These are phyloP conservation scores for Lydus trimaculatus DNA, from an alignment of 2,888 invertebrate genomes.

Conservation along the genomic window DNA sequence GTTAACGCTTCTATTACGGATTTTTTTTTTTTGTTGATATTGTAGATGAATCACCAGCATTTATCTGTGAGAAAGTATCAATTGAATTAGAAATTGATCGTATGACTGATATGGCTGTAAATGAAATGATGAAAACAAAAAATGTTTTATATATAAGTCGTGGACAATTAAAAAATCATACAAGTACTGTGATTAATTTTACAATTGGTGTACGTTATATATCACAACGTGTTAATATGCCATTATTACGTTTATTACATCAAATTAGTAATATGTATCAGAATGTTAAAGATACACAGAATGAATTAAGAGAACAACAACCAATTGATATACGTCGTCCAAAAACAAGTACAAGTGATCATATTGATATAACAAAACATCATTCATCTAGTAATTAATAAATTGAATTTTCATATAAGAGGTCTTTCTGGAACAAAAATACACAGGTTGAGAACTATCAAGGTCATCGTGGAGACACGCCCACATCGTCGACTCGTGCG, in stretches of 20 bases:
- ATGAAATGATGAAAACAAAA: conserved; percentile 82
- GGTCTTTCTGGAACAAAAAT: too few species aligned
- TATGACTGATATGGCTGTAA: conserved; percentile 88
- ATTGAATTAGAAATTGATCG: conserved; percentile 89
- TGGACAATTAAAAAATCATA: conserved; percentile 88
- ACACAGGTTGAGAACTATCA: too few species aligned
- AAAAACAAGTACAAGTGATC: conserved; percentile 58
- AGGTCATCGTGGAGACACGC: too few species aligned
- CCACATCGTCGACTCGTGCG: too few species aligned
- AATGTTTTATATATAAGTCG: conserved; percentile 87
- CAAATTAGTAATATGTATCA: conserved; percentile 98
- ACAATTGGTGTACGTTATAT: conserved; percentile 88
- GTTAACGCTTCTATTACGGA: too few species aligned
- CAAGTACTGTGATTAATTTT: conserved; percentile 91
- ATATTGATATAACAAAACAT: conserved; percentile 64
- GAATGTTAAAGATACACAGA: conserved; percentile 94
- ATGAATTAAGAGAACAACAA: conserved; percentile 82
- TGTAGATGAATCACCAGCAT: conserved; percentile 81
- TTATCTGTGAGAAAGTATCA: conserved; percentile 90
- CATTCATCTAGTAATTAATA: conserved; percentile 65
- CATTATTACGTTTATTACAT: conserved; percentile 86
- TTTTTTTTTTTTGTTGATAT: conserved; percentile 11
- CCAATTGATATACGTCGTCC: conserved; percentile 59
- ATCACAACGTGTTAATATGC: conserved; percentile 97
- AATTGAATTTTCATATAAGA: too few species aligned